Conservation (phyloP, 1,140 invertebrate species). For the Aculops lycopersici region DNA sequence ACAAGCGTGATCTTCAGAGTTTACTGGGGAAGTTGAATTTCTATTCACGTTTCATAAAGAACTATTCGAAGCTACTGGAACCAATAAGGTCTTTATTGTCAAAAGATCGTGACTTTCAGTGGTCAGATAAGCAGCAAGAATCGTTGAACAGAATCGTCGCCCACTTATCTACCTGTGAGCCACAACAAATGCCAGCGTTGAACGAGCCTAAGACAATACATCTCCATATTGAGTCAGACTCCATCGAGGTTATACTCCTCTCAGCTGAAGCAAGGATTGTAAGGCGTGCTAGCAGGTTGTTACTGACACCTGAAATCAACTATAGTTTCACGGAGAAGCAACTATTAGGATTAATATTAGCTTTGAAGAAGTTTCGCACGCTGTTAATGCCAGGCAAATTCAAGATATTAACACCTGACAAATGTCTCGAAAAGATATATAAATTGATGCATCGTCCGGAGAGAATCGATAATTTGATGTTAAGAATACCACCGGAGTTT, state of each 20-base stretch:
- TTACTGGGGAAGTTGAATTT: not conserved
- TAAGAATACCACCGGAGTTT: not conserved
- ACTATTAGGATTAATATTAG: not conserved
- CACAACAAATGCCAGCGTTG: not conserved
- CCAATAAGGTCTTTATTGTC: not conserved
- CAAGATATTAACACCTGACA: not conserved
- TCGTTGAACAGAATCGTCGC: not conserved
- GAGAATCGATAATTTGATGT: not conserved
- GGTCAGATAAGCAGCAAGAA: not conserved
- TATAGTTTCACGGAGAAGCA: not conserved
- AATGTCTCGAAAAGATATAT: not conserved
- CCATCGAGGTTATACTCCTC: not conserved
- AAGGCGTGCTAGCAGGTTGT: not conserved
- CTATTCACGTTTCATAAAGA: not conserved
- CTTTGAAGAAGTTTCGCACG: not conserved
- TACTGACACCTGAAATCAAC: not conserved
- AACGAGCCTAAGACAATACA: not conserved
- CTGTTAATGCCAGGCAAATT: not conserved
- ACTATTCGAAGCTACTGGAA: not conserved
- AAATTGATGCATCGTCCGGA: not conserved
- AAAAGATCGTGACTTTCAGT: not conserved
- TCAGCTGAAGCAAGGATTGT: not conserved
- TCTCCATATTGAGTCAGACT: not conserved
- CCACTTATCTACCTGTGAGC: not conserved
- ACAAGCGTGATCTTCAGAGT: not conserved